Evolutionary conservation across 2,113 vertebrate species (phyloP), one percentile per base, ranked within the genome.

Genomic region (Nibea albiflora): DNA sequence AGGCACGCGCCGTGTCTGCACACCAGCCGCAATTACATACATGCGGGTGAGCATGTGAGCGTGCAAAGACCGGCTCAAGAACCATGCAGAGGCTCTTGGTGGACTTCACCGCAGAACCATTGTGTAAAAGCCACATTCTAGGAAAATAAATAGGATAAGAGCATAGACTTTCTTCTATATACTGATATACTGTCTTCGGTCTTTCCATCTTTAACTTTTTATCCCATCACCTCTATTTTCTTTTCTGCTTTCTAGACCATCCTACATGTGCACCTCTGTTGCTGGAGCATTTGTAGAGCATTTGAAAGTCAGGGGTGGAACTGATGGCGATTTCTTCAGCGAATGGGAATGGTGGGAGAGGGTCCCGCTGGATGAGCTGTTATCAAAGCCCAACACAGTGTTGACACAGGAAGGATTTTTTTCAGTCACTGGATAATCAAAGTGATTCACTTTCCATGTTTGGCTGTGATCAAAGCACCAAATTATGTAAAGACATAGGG

Each of bases 401-500:
- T 73, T 76, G 74, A 84, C 69, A 73, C 64, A 56, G 42, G 53
- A 63, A 19, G 60, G 58, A 62, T 56, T 68, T 79, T 79, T 16
- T 31, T 42, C 52, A 42, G n/a, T 58, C 57, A 67, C 16, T 68
- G 50, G 62, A 85, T 85, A 78, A 80, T 63, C 57, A 65, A 44
- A 69, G 66, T 53, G 54, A 39, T 83, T 39, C 31, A 79, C 62
- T 69, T 83, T 64, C 67, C 65, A 70, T 69, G 61, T 58, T 60
- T 78, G 39, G 49, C 72, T 78, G 52, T 73, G 70, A 76, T 76
- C 70, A 76, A 69, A 64, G 62, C 63, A 72, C 50, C 53, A 78
- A 66, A 81, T 89, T 74, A 83, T 68, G 78, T 83, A 57, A 85
- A 88, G 76, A 85, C 72, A 78, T 28, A 76, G 69, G 69, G 75